Percentiles rank a stretch among this genome's conserved stretches.
Conservation (phyloP, 2,888 invertebrate species). For the Hemistola chrysoprasaria region DNA sequence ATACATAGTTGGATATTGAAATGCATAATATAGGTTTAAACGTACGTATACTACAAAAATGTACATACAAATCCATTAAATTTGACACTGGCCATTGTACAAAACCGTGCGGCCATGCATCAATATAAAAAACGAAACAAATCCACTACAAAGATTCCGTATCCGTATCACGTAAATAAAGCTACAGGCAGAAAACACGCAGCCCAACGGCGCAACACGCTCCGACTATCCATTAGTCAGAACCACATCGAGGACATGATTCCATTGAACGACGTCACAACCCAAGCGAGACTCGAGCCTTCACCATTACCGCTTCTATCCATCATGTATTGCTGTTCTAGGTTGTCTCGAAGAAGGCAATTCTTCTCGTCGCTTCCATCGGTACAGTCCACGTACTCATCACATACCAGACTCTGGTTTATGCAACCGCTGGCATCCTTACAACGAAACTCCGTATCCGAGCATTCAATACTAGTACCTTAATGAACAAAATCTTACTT, state of each 20-base stretch:
- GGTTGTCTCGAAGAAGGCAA: slow-evolving; percentile 78
- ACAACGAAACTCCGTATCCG: slow-evolving; percentile 74
- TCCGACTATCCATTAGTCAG: too few relatives aligned
- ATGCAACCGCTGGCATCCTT: slow-evolving; percentile 84
- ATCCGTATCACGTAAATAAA: slow-evolving; percentile 17
- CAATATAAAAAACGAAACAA: background rate
- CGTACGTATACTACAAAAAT: too few relatives aligned
- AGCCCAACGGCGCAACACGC: too few relatives aligned
- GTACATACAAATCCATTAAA: too few relatives aligned
- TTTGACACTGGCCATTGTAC: too few relatives aligned
- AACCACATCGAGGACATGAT: slow-evolving; percentile 21
- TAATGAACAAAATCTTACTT: slow-evolving; percentile 45
- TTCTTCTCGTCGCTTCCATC: slow-evolving; percentile 85
- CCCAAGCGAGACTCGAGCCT: slow-evolving; percentile 8
- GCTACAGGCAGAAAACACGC: background rate
- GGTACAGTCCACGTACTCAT: slow-evolving; percentile 82
- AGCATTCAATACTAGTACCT: slow-evolving; percentile 69
- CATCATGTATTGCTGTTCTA: slow-evolving; percentile 38
- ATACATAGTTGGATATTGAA: too few relatives aligned
- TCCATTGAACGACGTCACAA: slow-evolving; percentile 19
- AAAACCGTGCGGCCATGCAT: too few relatives aligned
- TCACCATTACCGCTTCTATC: slow-evolving; percentile 22
- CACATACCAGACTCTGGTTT: slow-evolving; percentile 79
- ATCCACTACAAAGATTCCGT: background rate
- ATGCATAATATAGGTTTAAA: too few relatives aligned